Conservation (phyloP, 2,888 invertebrate genomes). For the Protula sp. region DNA sequence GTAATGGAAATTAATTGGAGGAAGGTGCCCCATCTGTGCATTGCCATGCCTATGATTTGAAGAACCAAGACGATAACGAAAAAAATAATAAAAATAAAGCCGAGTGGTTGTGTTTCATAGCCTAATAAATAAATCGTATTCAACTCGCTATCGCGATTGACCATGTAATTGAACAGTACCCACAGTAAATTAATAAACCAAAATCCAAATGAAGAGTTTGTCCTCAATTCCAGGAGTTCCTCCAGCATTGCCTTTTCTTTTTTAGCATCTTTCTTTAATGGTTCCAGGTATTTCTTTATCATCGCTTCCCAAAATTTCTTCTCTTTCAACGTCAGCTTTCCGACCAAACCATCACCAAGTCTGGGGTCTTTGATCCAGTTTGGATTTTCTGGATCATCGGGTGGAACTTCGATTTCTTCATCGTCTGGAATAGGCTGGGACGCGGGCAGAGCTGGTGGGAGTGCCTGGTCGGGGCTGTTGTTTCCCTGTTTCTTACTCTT, state of each 20-base stretch:
- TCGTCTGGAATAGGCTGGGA: not conserved
- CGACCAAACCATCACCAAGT: conserved; percentile 7
- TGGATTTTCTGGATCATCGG: conserved; percentile 8
- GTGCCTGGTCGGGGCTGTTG: not conserved
- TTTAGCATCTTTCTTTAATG: conserved; percentile 84
- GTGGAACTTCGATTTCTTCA: not conserved
- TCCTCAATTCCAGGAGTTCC: conserved; percentile 82
- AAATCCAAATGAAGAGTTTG: conserved; percentile 68
- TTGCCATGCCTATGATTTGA: conserved; percentile 45
- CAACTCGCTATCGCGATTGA: conserved; percentile 21
- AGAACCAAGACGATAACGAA: conserved; percentile 36
- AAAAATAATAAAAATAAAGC: conserved; percentile 39
- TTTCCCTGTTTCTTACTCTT: not conserved
- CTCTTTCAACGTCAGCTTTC: conserved; percentile 60
- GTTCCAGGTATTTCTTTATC: conserved; percentile 83
- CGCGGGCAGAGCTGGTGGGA: not conserved
- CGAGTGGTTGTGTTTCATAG: conserved; percentile 24
- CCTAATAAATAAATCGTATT: conserved; percentile 1
- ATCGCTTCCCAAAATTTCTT: conserved; percentile 85
- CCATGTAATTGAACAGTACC: conserved; percentile 69
- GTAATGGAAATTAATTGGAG: conserved; percentile 42
- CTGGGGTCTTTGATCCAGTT: conserved; percentile 10
- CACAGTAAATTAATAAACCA: conserved; percentile 97
- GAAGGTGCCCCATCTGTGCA: conserved; percentile 47
- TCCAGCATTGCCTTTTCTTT: conserved; percentile 29